A percentile compares a stretch with the other conserved stretches of the same genome.
Evolutionary conservation across 2,113 vertebrate genomes (phyloP).

Genomic region (Vimba vimba): DNA sequence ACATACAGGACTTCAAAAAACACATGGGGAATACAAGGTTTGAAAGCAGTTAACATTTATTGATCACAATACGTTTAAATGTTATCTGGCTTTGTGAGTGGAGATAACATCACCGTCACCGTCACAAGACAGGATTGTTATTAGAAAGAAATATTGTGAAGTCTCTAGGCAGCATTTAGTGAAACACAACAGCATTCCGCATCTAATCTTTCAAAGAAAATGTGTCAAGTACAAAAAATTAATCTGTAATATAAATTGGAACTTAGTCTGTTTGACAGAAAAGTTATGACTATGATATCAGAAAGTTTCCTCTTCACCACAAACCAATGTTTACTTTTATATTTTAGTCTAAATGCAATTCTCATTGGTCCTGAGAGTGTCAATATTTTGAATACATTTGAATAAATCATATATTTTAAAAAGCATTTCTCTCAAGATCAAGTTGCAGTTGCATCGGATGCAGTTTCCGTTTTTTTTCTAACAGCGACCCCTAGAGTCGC

Average conservation of each 20-base stretch:
- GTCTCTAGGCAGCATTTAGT: neutral
- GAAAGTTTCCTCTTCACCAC: neutral
- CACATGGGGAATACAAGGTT: conserved; percentile 68
- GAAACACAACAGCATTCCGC: neutral
- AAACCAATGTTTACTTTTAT: neutral
- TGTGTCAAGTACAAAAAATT: neutral
- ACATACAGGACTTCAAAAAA: conserved; percentile 68
- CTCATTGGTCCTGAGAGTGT: neutral
- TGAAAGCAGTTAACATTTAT: conserved; percentile 42
- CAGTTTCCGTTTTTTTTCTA: too few species aligned
- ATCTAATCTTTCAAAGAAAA: neutral
- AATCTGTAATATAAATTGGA: neutral
- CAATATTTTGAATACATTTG: neutral
- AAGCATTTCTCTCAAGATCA: neutral
- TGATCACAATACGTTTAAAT: neutral
- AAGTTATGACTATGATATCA: neutral
- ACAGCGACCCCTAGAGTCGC: too few species aligned
- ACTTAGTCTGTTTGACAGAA: neutral
- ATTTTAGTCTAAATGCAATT: neutral
- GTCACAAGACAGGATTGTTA: neutral
- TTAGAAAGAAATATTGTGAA: neutral
- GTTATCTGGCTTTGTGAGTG: neutral
- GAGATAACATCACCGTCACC: neutral
- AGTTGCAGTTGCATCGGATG: too few species aligned
- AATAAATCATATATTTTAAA: neutral